A percentile compares a stretch with the other conserved stretches of the same genome.
These are phyloP conservation scores for Dusona sp. DNA, from an alignment of 2,888 invertebrate species.

Conservation along the genomic window DNA sequence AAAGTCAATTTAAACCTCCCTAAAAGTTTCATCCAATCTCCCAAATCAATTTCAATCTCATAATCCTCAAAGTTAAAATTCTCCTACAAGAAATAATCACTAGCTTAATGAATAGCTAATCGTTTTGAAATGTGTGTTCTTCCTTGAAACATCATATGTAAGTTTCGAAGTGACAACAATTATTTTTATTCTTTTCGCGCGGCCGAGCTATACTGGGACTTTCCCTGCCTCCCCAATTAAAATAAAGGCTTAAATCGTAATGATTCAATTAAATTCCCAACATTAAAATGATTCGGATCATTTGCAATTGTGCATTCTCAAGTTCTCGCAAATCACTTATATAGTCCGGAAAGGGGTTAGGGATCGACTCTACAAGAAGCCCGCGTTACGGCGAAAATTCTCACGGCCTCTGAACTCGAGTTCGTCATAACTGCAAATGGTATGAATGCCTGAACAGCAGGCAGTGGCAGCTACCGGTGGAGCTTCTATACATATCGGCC, in stretches of 20 bases:
- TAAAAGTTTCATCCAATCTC: not conserved
- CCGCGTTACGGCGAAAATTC: conserved; percentile 75
- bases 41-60: not conserved
- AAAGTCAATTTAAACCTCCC: no score
- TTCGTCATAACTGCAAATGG: conserved; percentile 84
- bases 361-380: not conserved
- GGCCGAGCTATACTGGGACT: not conserved
- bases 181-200: not conserved
- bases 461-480: conserved; percentile 74
- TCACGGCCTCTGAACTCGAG: conserved; percentile 83
- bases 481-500: conserved; percentile 48
- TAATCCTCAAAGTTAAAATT: no score
- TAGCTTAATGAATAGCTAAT: no score
- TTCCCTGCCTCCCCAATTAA: no score
- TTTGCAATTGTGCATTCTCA: not conserved
- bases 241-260: no score
- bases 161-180: not conserved
- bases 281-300: not conserved
- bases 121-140: no score
- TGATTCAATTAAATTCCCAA: no score
- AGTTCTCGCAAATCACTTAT: not conserved
- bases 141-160: no score
- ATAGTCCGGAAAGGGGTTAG: no score
- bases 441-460: conserved; percentile 82
- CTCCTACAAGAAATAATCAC: no score